These are phyloP conservation scores for Rhopalosiphum maidis DNA, from an alignment of 1,140 invertebrate genomes.

Conservation along the genomic window DNA sequence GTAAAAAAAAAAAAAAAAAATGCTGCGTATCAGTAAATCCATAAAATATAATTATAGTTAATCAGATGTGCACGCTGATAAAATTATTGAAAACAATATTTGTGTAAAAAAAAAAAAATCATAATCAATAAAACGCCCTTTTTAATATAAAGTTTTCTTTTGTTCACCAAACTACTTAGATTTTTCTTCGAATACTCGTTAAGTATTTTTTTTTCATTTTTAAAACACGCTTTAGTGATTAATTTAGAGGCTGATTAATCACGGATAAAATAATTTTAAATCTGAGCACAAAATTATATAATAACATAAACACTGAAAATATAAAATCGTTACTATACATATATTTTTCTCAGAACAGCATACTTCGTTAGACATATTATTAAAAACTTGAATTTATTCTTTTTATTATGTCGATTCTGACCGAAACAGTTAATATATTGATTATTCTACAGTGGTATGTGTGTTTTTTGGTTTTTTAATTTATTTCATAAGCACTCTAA, in stretches of 20 bases:
- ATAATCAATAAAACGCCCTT: constrained; percentile 1
- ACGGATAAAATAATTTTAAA: constrained; percentile 9
- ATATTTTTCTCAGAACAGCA: background rate
- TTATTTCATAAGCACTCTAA: background rate
- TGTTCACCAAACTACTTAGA: background rate
- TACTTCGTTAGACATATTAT: background rate
- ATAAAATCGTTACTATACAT: background rate
- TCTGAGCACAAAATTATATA: background rate
- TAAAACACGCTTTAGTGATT: constrained; percentile 18
- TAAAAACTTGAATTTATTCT: background rate
- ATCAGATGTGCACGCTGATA: background rate
- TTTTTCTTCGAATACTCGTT: background rate
- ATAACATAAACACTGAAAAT: background rate
- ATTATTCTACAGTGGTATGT: background rate
- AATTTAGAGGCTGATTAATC: constrained; percentile 17
- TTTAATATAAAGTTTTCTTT: constrained; percentile 20
- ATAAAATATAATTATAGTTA: background rate
- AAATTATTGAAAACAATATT: background rate
- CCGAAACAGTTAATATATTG: background rate
- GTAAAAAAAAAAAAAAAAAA: background rate
- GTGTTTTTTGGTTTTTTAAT: background rate
- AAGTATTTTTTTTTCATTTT: constrained; percentile 19
- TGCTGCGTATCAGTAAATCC: background rate
- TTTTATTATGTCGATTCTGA: background rate
- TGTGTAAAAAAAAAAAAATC: background rate